phyloP scores from a whole-genome alignment of 2,888 invertebrate genomes.

The Eristalis intricaria region DNA sequence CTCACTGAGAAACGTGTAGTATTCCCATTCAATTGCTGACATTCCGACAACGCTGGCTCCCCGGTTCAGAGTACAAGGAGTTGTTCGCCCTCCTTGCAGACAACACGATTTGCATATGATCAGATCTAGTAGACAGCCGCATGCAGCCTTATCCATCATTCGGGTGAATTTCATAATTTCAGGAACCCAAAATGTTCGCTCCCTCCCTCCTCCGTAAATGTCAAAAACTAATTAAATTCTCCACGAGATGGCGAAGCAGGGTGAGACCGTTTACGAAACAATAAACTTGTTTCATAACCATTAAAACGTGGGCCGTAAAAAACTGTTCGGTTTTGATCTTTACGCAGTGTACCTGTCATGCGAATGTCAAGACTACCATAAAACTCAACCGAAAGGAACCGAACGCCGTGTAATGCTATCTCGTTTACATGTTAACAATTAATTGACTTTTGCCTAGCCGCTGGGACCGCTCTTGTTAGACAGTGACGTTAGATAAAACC shows the following conservation, averaged over 20 bases:
- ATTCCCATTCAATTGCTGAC: constrained; percentile 16
- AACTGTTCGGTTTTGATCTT: constrained; percentile 18
- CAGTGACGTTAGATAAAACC: constrained; percentile 35
- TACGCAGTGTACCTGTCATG: constrained; percentile 35
- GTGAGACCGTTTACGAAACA: constrained; percentile 8
- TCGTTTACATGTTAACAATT: constrained; percentile 32
- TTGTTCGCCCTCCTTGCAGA: background rate
- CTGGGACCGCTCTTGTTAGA: constrained; percentile 18
- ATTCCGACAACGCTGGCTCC: background rate
- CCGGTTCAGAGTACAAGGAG: background rate
- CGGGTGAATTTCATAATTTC: background rate
- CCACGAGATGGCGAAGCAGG: background rate
- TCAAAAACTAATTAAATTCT: constrained; percentile 31
- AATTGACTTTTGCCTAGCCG: constrained; percentile 26
- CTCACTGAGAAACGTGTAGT: constrained; percentile 34
- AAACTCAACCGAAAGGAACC: constrained; percentile 12
- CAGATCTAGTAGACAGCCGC: background rate
- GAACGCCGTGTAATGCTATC: constrained; percentile 20
- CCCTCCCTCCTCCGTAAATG: background rate
- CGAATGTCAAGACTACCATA: constrained; percentile 36
- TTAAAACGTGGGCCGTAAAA: constrained; percentile 21
- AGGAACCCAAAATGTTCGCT: background rate
- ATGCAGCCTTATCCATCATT: background rate
- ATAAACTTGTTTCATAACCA: constrained; percentile 22
- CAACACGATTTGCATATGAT: background rate